Evolutionary conservation across 2,797 vertebrate species (phyloP), one percentile per base, ranked within the genome.

Genomic region (Kryptolebias ocellatus): DNA sequence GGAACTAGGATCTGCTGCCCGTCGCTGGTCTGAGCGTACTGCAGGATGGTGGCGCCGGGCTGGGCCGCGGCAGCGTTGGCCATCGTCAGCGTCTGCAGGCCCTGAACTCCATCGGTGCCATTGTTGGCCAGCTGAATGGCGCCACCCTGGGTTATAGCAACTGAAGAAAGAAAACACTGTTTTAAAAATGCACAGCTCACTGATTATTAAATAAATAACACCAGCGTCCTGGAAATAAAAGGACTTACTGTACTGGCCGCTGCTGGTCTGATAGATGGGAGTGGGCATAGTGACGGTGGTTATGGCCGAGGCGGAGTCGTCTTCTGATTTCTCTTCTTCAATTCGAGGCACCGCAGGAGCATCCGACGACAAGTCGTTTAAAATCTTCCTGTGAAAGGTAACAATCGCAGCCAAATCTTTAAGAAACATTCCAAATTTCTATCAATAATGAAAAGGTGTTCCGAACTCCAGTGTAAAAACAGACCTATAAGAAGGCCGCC

Each of bases 251-350:
- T 99, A 99, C 90, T 99, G 98, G 83, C 98, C 98, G 64, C 95
- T 99, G 95, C 97, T 99, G 64, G 98, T 99, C 91, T 99, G 98
- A 89, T 99, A 99, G 85, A 99, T 99, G n/a, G 98, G 98, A 53
- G 98, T 98, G 84, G 98, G 97, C 95, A 99, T 96, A 54, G 97
- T 98, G 73, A 99, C 97, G 42, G 98, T 99, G 80, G 97, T 96
- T 90, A 99, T 97, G 89, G 97, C 95, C 29, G 97, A 96, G 37
- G 90, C 92, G 5, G 96, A 91, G 85, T 99, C 98, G 67, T 99
- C 98, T 88, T 99, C 98, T 0, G 96, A 99, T 72, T 99, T 99
- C 70, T 99, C 98, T 87, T 99, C 98, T 88, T 99, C 98, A 60
- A 99, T 99, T 76, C 97, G 95, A 71, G 98, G 93, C 74, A 99